phyloP scores from a whole-genome alignment of 2,888 invertebrate species.

The Pogonocherus hispidulus region DNA sequence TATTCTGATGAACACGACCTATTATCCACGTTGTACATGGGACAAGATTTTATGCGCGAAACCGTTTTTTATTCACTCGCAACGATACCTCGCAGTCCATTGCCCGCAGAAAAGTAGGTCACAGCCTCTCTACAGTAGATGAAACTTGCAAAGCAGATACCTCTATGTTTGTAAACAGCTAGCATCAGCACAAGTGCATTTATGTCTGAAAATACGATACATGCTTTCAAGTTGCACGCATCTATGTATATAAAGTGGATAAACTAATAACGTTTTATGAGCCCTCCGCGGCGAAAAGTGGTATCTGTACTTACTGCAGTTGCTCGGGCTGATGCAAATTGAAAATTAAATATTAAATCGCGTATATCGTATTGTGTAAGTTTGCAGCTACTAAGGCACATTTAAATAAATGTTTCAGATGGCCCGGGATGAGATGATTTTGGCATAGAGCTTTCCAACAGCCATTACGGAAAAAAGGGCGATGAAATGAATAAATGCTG shows the following conservation, averaged over 20 bases:
- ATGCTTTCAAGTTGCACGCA: not conserved
- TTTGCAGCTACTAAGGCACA: not conserved
- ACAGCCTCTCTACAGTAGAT: too few relatives aligned
- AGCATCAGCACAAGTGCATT: too few relatives aligned
- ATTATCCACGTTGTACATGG: too few relatives aligned
- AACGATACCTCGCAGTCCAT: too few relatives aligned
- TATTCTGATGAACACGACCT: too few relatives aligned
- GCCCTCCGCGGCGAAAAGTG: not conserved
- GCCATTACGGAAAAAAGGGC: too few relatives aligned
- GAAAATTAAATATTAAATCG: slow-evolving; percentile 26
- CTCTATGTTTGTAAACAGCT: too few relatives aligned
- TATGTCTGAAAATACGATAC: not conserved
- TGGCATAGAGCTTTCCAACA: not conserved
- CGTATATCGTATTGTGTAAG: slow-evolving; percentile 10
- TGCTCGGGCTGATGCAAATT: slow-evolving; percentile 15
- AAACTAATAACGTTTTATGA: slow-evolving; percentile 2
- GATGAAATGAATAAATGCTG: too few relatives aligned
- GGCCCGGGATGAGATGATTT: not conserved
- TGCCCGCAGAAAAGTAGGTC: too few relatives aligned
- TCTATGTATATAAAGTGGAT: not conserved
- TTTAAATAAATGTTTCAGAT: slow-evolving; percentile 4
- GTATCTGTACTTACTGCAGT: not conserved
- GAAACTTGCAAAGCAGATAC: too few relatives aligned
- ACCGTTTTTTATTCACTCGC: too few relatives aligned
- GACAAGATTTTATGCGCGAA: too few relatives aligned